A percentile compares a stretch with the other conserved stretches of the same genome.
Conservation (phyloP, 2,888 invertebrate genomes). For the Aquatica leii region DNA sequence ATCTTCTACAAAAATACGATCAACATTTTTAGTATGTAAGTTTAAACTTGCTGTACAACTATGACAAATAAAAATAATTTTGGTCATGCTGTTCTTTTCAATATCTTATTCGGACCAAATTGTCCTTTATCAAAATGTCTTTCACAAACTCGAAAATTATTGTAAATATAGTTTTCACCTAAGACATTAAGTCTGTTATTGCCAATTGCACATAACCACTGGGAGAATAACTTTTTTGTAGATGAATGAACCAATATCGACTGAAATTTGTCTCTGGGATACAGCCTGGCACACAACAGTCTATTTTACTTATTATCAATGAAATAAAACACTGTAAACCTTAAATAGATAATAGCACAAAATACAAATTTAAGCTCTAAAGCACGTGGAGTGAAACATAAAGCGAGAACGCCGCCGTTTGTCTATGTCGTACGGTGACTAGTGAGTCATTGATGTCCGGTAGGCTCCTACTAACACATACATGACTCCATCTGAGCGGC, state of each 20-base stretch:
- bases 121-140: neutral
- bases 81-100: neutral
- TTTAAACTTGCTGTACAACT: neutral
- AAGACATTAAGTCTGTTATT: too few relatives aligned
- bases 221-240: too few relatives aligned
- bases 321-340: neutral
- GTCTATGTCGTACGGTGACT: too few relatives aligned
- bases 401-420: too few relatives aligned
- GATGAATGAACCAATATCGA: neutral
- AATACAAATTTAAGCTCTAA: too few relatives aligned
- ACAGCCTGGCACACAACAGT: too few relatives aligned
- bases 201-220: too few relatives aligned
- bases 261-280: neutral
- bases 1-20: neutral
- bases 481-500: too few relatives aligned
- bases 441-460: neutral
- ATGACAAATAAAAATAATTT: neutral
- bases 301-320: neutral
- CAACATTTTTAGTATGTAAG: neutral
- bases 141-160: neutral
- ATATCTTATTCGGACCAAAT: neutral
- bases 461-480: neutral
- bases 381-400: too few relatives aligned
- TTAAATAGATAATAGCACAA: too few relatives aligned
- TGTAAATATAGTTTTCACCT: neutral